Conservation (phyloP, 2,888 invertebrate species). For the Liodrosophila aerea region DNA sequence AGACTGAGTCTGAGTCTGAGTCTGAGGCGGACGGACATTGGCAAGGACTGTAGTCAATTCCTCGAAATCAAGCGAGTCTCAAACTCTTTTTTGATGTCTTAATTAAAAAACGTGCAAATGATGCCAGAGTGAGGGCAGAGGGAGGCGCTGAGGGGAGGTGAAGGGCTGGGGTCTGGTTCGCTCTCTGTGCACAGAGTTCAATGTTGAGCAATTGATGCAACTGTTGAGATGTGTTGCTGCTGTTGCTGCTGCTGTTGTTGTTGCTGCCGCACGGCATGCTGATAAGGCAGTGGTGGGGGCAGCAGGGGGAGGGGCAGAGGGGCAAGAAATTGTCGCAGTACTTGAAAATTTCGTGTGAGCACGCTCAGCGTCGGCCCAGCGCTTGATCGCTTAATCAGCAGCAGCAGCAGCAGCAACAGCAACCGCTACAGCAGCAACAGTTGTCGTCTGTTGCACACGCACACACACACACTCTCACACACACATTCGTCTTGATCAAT, state of each 20-base stretch:
- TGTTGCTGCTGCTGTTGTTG: constrained; percentile 37
- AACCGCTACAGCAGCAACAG: constrained; percentile 32
- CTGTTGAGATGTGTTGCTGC: constrained; percentile 75
- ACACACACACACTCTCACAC: constrained; percentile 21
- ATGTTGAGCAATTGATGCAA: constrained; percentile 79
- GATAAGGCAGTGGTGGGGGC: constrained; percentile 43
- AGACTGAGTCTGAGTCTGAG: too few species aligned
- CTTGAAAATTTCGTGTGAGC: constrained; percentile 78
- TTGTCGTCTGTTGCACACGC: constrained; percentile 49
- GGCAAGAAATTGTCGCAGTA: constrained; percentile 71
- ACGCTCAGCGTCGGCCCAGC: constrained; percentile 71
- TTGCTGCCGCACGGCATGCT: constrained; percentile 66
- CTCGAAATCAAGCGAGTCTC: constrained; percentile 76
- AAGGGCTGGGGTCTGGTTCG: constrained; percentile 6
- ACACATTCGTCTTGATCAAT: constrained; percentile 60
- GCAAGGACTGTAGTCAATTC: constrained; percentile 61
- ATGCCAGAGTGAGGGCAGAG: constrained; percentile 27
- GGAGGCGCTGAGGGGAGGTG: constrained; percentile 2
- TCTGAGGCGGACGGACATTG: neutral
- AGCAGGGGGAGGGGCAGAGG: constrained; percentile 13
- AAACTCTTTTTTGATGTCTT: constrained; percentile 78
- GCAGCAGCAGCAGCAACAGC: constrained; percentile 32
- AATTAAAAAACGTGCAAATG: constrained; percentile 78
- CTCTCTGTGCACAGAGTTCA: constrained; percentile 65
- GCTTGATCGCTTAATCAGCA: constrained; percentile 70